Evolutionary conservation across 2,113 vertebrate genomes (phyloP).

Genomic region (Excalfactoria chinensis): DNA sequence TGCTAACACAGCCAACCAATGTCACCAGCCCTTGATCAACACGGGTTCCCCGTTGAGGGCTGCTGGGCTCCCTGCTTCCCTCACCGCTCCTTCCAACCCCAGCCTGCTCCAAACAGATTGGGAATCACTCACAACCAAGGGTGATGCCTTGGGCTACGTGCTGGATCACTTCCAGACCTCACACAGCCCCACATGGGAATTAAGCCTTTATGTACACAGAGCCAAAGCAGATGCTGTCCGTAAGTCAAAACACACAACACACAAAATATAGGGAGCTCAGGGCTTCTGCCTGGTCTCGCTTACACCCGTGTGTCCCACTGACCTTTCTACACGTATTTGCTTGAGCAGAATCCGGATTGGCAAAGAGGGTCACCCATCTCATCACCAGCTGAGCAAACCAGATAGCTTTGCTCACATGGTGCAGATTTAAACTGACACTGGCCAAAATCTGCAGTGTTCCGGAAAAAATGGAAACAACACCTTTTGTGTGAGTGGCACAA

Average conservation of each 20-base stretch:
- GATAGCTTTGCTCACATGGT: rapidly evolving
- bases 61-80: not conserved
- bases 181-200: not conserved
- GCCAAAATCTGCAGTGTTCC: not conserved
- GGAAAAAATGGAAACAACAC: no score
- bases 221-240: not conserved
- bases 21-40: not conserved
- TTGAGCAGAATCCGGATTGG: not conserved
- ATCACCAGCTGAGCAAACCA: not conserved
- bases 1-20: not conserved
- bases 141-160: not conserved
- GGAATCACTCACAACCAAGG: not conserved
- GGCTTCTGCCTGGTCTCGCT: not conserved
- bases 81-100: not conserved
- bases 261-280: rapidly evolving
- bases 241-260: not conserved
- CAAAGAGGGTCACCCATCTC: rapidly evolving
- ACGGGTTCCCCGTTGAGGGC: not conserved
- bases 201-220: not conserved
- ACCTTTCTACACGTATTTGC: not conserved
- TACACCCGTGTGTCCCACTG: not conserved
- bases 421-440: not conserved
- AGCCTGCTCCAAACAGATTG: not conserved
- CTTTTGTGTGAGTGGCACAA: no score
- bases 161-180: constrained; percentile 8